Percentiles rank a stretch among this genome's conserved stretches.
Evolutionary conservation across 2,888 invertebrate species (phyloP).

Genomic region (Sesia bembeciformis): DNA sequence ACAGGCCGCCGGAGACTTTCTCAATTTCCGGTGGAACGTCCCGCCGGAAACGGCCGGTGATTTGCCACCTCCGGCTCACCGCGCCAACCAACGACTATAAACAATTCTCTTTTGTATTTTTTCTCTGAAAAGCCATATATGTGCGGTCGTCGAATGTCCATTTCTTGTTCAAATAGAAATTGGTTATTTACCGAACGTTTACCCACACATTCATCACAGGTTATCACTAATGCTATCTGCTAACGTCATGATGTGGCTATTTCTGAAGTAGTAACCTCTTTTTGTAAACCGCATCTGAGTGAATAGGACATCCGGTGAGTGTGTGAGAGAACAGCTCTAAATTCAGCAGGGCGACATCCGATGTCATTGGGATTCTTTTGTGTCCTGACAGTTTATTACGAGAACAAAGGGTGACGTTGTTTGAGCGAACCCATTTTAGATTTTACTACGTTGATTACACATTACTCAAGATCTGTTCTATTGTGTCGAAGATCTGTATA

Average conservation of each 20-base stretch:
- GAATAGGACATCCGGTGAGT: constrained; percentile 22
- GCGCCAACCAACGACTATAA: constrained; percentile 26
- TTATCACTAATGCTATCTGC: constrained; percentile 14
- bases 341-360: constrained; percentile 47
- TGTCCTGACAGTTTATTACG: constrained; percentile 59
- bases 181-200: constrained; percentile 2
- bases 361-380: constrained; percentile 58
- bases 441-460: constrained; percentile 54
- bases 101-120: constrained; percentile 22
- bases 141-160: constrained; percentile 9
- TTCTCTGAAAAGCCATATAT: constrained; percentile 8
- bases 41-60: constrained; percentile 46
- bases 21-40: constrained; percentile 42
- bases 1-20: constrained; percentile 31
- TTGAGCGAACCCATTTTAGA: constrained; percentile 54
- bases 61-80: constrained; percentile 47
- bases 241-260: no score
- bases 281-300: constrained; percentile 28
- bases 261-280: no score
- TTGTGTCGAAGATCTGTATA: constrained; percentile 49
- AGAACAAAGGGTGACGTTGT: constrained; percentile 58
- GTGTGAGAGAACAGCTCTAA: constrained; percentile 35
- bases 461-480: constrained; percentile 49
- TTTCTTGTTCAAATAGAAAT: constrained; percentile 8
- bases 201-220: constrained; percentile 3